Base-by-base conservation (phyloP, 2,797 vertebrate genomes). In the Coilia nasus region DNA sequence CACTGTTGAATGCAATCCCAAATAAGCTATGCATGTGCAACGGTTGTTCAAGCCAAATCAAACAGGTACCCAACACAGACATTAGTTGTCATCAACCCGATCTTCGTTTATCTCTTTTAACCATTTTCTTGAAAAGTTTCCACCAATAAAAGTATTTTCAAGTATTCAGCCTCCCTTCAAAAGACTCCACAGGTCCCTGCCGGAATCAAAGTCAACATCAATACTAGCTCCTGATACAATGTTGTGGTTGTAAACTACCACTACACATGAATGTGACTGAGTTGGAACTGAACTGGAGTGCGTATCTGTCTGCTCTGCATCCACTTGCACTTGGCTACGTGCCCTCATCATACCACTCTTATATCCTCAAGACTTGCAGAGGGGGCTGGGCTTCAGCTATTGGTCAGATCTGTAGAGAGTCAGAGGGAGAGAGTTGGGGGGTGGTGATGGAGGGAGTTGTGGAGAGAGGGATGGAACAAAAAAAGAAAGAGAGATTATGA, bases 361-460 rank as follows among this genome's bases (percentile, higher is more conserved):
- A 87, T 87, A 86, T 44, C 60, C 71, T 44, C 31, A 44, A 59
- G 87, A 83, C 46, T 62, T 81, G 19, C 15, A 41, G 83, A 60
- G 23, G 83, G 67, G 57, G 28, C 35, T 83, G 59, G 46, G 41
- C 71, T 21, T 35, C 35, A 19, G 35, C 17, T 81, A 85, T 80
- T 23, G 25, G 57, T 9, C 35, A 50, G 80, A 67, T 10, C 57
- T 75, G 21, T 81, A 4, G 62, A 6, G 83, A 64, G 11, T 44
- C 54, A 88, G 25, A 0, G 4, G 10, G 25, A 28, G 9, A 71
- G 82, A 59, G 47, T 83, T 83, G 56, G n/a, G 81, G 35, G 57
- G 57, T 83, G 67, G 62, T 15, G 85, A 87, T 90, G 78, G n/a
- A 35, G 67, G 89, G 83, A 31, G 46, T 84, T 44, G 6, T 31